Evolutionary conservation across 2,797 vertebrate species (phyloP), one percentile per base, ranked within the genome.

Genomic region (Jordanella pulchra): DNA sequence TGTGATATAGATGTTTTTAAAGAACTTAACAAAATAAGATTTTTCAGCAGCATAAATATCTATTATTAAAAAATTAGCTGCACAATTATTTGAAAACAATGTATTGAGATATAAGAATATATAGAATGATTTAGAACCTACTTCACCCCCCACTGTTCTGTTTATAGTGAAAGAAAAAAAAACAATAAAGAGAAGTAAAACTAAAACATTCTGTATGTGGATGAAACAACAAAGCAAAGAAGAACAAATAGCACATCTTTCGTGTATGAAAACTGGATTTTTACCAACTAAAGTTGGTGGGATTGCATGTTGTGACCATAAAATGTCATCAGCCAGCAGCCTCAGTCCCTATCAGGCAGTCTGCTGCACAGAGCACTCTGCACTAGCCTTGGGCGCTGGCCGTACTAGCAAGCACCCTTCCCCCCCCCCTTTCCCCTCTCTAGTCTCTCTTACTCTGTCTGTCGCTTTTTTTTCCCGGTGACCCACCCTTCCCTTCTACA

Each of bases 291-390:
- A 92, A 91, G 86, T 92, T 92, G 88, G 85, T 89, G 71, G 89
- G 88, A 92, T 93, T 94, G 92, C 94, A 93, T 90, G 87, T 89
- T 93, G 86, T 93, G 91, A 94, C 93, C 92, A 94, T 87, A 91
- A 93, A 93, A 93, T 95, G 93, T 94, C 92, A 94, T 95, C 93
- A 95, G 91, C 92, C 87, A 88, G 89, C 90, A 94, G 91, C 91
- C 86, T 82, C 77, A 81, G 89, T 87, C 87, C 80, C 86, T 89
- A 89, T 90, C 92, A 92, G 90, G 87, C 89, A 87, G 91, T 87
- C 87, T 93, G 86, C 86, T 87, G 86, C 89, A 91, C 89, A 87
- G 87, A 91, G 88, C 89, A 84, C 88, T 92, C 90, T 90, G 74
- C 84, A 89, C 77, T 74, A n/a, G 87, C 92, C 92, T 47, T 42